Evolutionary conservation across 2,113 vertebrate species (phyloP).

Genomic region (Pluvianellus socialis): DNA sequence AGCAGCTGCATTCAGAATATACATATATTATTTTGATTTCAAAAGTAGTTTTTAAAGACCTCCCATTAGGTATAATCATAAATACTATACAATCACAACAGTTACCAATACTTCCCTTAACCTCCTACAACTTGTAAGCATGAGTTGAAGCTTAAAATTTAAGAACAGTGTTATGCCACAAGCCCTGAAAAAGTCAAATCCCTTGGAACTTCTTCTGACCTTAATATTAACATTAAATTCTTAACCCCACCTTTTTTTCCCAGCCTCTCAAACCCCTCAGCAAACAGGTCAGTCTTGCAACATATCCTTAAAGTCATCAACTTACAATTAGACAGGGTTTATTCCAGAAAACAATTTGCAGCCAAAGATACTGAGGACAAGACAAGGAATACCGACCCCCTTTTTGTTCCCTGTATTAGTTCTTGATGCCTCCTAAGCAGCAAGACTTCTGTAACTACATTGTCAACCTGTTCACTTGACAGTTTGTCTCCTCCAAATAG

Average conservation of each 20-base stretch:
- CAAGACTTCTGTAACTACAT: background rate
- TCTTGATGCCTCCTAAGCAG: background rate
- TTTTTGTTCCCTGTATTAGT: background rate
- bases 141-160: background rate
- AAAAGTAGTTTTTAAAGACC: background rate
- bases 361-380: background rate
- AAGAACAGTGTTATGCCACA: background rate
- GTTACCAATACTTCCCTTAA: background rate
- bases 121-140: background rate
- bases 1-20: background rate
- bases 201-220: background rate
- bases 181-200: background rate
- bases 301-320: background rate
- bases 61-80: background rate
- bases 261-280: background rate
- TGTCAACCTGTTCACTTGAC: background rate
- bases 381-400: background rate
- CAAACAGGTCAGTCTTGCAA: background rate
- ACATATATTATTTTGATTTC: background rate
- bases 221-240: background rate
- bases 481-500: background rate
- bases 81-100: background rate
- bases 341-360: background rate
- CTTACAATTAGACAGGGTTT: background rate
- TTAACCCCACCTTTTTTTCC: background rate